Conservation (phyloP, 2,888 invertebrate genomes). For the Linnaemya vulpina region DNA sequence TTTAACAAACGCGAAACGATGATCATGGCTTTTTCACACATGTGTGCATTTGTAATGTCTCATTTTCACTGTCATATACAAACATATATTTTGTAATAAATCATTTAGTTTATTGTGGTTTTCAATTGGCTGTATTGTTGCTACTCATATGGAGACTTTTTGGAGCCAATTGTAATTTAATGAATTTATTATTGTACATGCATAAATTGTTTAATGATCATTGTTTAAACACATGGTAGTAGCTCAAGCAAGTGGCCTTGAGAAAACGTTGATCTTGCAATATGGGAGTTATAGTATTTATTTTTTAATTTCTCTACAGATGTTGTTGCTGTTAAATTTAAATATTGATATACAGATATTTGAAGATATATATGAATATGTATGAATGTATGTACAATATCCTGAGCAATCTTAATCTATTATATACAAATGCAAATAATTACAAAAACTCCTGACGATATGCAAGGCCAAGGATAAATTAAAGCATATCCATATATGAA, state of each 20-base stretch:
- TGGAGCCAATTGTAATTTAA: constrained; percentile 68
- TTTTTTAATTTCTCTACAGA: background rate
- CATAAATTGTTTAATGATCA: constrained; percentile 37
- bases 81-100: constrained; percentile 35
- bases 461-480: too few relatives aligned
- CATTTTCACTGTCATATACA: constrained; percentile 60
- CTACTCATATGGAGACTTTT: constrained; percentile 63
- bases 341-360: too few relatives aligned
- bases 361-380: too few relatives aligned
- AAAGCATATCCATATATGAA: too few relatives aligned
- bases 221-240: constrained; percentile 61
- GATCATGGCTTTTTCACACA: constrained; percentile 59
- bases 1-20: background rate
- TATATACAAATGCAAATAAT: too few relatives aligned
- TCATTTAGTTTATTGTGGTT: constrained; percentile 25
- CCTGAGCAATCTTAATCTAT: too few relatives aligned
- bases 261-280: constrained; percentile 66
- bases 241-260: constrained; percentile 62
- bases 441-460: too few relatives aligned
- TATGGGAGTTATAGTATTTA: background rate
- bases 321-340: too few relatives aligned
- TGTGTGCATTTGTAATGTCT: constrained; percentile 58
- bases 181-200: constrained; percentile 39
- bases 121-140: constrained; percentile 20
- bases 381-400: too few relatives aligned